Conservation (phyloP, 2,797 vertebrate genomes). For the Aldrovandia affinis region DNA sequence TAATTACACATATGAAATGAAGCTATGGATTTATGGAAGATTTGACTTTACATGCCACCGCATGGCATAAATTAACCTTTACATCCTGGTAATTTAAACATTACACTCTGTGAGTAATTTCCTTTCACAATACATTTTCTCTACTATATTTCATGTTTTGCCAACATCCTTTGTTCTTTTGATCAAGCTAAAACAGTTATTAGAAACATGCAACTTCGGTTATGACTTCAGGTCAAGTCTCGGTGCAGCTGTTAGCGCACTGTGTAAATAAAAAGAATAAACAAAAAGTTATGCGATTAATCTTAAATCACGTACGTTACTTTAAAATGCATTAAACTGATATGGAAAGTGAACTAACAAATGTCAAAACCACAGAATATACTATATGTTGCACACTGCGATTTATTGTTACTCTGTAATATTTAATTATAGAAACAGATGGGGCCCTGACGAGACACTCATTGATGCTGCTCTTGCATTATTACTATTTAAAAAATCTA, state of each 20-base stretch:
- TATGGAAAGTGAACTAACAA: too few species aligned
- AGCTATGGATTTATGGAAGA: conserved; percentile 1
- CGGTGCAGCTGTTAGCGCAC: neutral
- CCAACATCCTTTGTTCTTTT: neutral
- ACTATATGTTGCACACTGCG: too few species aligned
- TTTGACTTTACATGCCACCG: neutral
- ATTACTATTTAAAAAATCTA: neutral
- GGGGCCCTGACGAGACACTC: neutral
- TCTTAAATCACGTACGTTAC: neutral
- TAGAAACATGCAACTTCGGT: neutral
- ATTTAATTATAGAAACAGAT: too few species aligned
- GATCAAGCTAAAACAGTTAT: neutral
- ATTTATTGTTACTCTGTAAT: too few species aligned
- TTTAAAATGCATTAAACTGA: neutral
- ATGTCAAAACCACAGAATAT: too few species aligned
- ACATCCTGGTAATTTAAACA: neutral
- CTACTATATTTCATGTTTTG: neutral
- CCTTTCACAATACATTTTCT: neutral
- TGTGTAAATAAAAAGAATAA: neutral
- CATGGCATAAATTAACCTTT: neutral
- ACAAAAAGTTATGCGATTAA: neutral
- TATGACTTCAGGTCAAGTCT: neutral
- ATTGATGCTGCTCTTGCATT: neutral
- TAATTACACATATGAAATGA: neutral
- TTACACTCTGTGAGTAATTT: neutral